A percentile compares a stretch with the other conserved stretches of the same genome.
phyloP scores from a whole-genome alignment of 2,113 vertebrate species.

The Mellivora capensis region DNA sequence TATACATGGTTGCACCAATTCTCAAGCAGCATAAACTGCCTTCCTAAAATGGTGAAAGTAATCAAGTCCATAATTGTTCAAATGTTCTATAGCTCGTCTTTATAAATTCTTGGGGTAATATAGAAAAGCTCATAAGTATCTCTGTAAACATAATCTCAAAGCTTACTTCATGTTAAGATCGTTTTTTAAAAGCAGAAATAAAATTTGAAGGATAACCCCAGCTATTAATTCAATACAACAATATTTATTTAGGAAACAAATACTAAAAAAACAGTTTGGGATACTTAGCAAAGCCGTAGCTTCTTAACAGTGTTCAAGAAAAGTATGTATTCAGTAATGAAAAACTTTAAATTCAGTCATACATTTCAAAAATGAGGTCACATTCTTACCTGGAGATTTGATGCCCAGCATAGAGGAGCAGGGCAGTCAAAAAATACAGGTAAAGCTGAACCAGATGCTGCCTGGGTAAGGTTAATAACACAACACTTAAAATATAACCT shows the following conservation, averaged over 20 bases:
- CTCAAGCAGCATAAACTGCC: neutral
- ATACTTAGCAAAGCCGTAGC: neutral
- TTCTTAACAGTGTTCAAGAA: neutral
- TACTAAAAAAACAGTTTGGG: neutral
- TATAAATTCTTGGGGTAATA: neutral
- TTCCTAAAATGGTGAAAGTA: neutral
- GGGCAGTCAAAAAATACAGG: slow-evolving; percentile 94
- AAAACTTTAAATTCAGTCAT: slow-evolving; percentile 21
- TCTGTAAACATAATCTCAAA: neutral
- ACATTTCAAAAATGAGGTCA: neutral
- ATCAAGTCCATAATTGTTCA: neutral
- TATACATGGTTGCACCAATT: neutral
- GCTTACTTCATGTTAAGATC: neutral
- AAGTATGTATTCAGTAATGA: neutral
- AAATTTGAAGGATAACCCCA: neutral
- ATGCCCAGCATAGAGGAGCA: slow-evolving; percentile 96
- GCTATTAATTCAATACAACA: neutral
- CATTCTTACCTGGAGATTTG: slow-evolving; percentile 95
- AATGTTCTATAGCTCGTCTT: neutral
- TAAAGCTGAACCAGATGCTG: slow-evolving; percentile 98
- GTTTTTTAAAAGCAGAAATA: neutral
- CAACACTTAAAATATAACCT: slow-evolving; percentile 98
- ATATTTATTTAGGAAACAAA: slow-evolving; percentile 16
- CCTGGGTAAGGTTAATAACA: slow-evolving; percentile 94
- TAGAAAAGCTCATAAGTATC: neutral